Base-by-base conservation (phyloP, 2,797 vertebrate genomes). In the Acrocephalus scirpaceus region DNA sequence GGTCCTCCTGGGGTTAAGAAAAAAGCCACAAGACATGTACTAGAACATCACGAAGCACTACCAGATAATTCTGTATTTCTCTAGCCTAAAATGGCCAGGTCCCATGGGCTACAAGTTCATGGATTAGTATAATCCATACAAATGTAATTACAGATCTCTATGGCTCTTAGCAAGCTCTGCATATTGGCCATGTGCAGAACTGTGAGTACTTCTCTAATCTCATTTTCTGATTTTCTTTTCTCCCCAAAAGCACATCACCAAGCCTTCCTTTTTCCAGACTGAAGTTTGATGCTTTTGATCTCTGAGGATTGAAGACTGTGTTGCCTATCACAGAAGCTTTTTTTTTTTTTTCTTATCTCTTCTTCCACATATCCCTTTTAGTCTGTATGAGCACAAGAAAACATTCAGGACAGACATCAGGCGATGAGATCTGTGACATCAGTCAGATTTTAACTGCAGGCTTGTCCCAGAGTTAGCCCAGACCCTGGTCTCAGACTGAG, bases 71-170 rank as follows among this genome's bases (percentile, higher is more conserved):
- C 58, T 82, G 10, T 53, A 36, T 82, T 93, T 86, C 74, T 88
- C 21, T 54, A 76, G 80, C 48, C 64, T 56, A 79, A 34, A 20
- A 54, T 13, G 17, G 29, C 78, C 78, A 80, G 48, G 54, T 95
- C 79, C 42, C 73, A 47, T 17, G 58, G 71, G 90, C 88, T 94
- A 95, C 38, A 91, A 75, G 79, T 93, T 94, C 57, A 74, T 71
- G 83, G 94, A 93, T 95, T 96, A 93, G 53, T 75, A 66, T 69
- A 97, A 97, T 96, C 96, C 78, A 90, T 93, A 95, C 86, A 92
- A 96, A 95, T 62, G 73, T 88, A 96, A 96, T 96, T 96, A 95
- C 76, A 87, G 81, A 77, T 82, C 86, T 95, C 93, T 86, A 66
- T 76, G 45, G 93, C 83, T 92, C 47, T 94, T 69, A 77, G 86